Evolutionary conservation across 2,888 invertebrate genomes (phyloP).

Genomic region (Mylabris sibirica): DNA sequence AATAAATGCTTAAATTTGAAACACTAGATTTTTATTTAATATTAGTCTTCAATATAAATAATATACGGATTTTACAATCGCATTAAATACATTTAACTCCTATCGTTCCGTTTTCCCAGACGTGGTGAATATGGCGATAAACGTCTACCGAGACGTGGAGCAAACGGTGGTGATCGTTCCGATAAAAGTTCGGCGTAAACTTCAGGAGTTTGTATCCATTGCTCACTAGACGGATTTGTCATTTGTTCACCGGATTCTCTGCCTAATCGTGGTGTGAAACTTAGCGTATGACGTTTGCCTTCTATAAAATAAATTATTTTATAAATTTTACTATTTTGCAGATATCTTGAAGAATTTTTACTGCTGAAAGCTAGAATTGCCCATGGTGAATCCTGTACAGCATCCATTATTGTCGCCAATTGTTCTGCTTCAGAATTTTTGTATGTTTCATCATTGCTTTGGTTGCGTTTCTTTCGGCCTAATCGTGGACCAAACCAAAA

Average conservation of each 20-base stretch:
- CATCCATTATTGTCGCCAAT: slow-evolving; percentile 56
- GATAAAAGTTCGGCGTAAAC: slow-evolving; percentile 51
- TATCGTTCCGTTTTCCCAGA: slow-evolving; percentile 53
- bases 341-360: slow-evolving; percentile 37
- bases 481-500: slow-evolving; percentile 66
- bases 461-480: slow-evolving; percentile 62
- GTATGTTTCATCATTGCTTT: slow-evolving; percentile 47
- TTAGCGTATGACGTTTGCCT: slow-evolving; percentile 45
- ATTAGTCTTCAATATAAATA: not conserved
- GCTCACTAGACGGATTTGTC: slow-evolving; percentile 36
- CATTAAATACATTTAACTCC: slow-evolving; percentile 15
- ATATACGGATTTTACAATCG: slow-evolving; percentile 15
- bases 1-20: slow-evolving; percentile 2
- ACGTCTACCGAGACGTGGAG: slow-evolving; percentile 62
- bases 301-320: slow-evolving; percentile 20
- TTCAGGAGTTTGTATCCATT: slow-evolving; percentile 48
- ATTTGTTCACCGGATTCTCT: slow-evolving; percentile 58
- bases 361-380: slow-evolving; percentile 59
- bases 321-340: not conserved
- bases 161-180: slow-evolving; percentile 62
- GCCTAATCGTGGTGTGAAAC: slow-evolving; percentile 64
- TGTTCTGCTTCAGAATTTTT: slow-evolving; percentile 48
- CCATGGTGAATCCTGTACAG: slow-evolving; percentile 59
- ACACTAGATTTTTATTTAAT: slow-evolving; percentile 10
- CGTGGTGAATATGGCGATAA: slow-evolving; percentile 61